Evolutionary conservation across 2,797 vertebrate species (phyloP).

Genomic region (Myripristis murdjan): DNA sequence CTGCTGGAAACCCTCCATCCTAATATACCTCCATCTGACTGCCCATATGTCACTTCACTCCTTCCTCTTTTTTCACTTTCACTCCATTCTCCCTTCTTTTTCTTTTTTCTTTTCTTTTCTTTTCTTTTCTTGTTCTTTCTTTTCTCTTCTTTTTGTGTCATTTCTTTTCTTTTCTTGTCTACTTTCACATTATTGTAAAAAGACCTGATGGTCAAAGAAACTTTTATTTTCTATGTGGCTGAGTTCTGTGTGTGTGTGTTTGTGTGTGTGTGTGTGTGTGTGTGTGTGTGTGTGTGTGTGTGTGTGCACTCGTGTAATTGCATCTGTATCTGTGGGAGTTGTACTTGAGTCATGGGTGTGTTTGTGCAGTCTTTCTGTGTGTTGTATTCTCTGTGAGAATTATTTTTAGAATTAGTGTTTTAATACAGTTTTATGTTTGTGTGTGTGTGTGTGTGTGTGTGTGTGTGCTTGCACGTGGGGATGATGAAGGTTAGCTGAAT

Average conservation of each 20-base stretch:
- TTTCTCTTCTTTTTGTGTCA: not conserved
- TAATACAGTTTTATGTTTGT: slow-evolving; percentile 3
- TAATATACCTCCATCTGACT: slow-evolving; percentile 78
- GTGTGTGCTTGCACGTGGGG: slow-evolving; percentile 9
- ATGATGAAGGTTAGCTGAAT: slow-evolving; percentile 17
- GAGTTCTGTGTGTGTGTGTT: not conserved
- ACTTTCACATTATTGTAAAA: not conserved
- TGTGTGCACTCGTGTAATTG: slow-evolving; percentile 1
- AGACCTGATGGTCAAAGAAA: too few relatives aligned
- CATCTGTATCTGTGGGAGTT: slow-evolving; percentile 6
- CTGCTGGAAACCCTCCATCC: slow-evolving; percentile 74
- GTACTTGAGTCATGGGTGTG: not conserved
- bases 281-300: slow-evolving; percentile 9
- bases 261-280: too few relatives aligned
- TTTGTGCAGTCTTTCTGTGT: too few relatives aligned
- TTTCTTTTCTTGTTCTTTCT: not conserved
- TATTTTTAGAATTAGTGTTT: slow-evolving; percentile 19
- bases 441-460: not conserved
- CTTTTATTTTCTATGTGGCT: not conserved
- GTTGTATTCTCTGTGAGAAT: not conserved
- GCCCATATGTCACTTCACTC: slow-evolving; percentile 66
- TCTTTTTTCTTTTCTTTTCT: not conserved
- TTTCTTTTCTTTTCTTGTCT: not conserved
- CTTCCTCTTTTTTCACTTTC: slow-evolving; percentile 5
- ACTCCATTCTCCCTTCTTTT: not conserved